Base-by-base conservation (phyloP, 1,140 invertebrate genomes). In the Drosophila takahashii region DNA sequence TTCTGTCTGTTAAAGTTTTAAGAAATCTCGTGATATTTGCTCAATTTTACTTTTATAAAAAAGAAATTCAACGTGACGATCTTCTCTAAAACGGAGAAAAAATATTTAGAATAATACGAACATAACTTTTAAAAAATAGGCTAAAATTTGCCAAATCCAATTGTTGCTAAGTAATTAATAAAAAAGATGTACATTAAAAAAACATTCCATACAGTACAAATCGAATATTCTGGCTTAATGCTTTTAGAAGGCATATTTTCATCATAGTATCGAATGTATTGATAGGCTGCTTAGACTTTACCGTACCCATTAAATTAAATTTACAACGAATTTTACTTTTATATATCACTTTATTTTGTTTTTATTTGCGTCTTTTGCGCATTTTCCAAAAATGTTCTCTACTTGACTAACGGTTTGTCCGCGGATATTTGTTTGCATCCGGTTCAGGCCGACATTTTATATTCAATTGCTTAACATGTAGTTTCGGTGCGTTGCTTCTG, bases 371-470 rank as follows among this genome's bases (percentile, higher is more conserved):
- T 52, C 39, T 53, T 60, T 52, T 64, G 69, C 65, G 61, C 48
- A 65, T 78, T 79, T 87, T 87, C 41, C 78, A 87, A 87, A 83
- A 89, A 87, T 69, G n/a, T 65, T 87, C 45, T 76, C 84, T 87
- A 87, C 78, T 83, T 83, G 62, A 18, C 79, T 81, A 87, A 72
- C 76, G 62, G 64, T 79, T 83, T 83, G 70, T 72, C 81, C 61
- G 58, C 72, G 57, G 64, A 61, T 67, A 75, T 77, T 85, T 73
- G 34, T 57, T 59, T 61, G 27, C 29, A 26, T 61, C 66, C 77
- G 71, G 58, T 73, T 77, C 59, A 53, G 58, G 61, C 39, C 50
- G 65, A 36, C 50, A 59, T 32, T 54, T 50, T 32, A 36, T 57
- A 52, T 65, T 50, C 45, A 51, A 78, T 86, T 83, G 79, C 83